Evolutionary conservation across 1,140 invertebrate genomes (phyloP).

Genomic region (Drosophila sproati): DNA sequence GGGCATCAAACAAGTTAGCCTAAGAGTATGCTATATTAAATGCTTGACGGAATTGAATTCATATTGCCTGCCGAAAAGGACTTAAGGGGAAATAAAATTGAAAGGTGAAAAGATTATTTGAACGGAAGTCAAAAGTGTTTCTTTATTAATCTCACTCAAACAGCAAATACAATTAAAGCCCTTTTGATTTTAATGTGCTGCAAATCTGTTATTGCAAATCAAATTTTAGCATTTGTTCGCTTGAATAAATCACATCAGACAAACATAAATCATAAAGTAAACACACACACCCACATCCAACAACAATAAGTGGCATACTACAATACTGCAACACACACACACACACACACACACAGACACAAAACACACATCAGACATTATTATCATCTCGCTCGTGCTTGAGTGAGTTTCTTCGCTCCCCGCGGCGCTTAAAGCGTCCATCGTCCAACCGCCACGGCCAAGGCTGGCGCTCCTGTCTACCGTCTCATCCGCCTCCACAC

Average conservation of each 20-base stretch:
- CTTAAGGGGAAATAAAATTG: not conserved
- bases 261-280: constrained; percentile 77
- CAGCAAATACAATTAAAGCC: constrained; percentile 45
- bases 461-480: constrained; percentile 35
- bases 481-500: constrained; percentile 17
- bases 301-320: constrained; percentile 51
- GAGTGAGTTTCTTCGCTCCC: constrained; percentile 74
- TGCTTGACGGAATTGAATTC: no score
- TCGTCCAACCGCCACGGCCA: constrained; percentile 52
- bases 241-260: constrained; percentile 83
- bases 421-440: not conserved
- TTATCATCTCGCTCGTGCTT: constrained; percentile 83
- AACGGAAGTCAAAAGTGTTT: no score
- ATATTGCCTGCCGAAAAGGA: not conserved
- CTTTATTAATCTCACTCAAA: not conserved
- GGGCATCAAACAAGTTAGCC: not conserved
- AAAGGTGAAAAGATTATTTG: not conserved
- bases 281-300: constrained; percentile 29
- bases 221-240: constrained; percentile 78
- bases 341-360: constrained; percentile 55
- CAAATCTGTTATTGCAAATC: constrained; percentile 74
- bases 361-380: constrained; percentile 83
- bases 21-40: constrained; percentile 30
- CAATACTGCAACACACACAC: constrained; percentile 29
- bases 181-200: not conserved